Evolutionary conservation across 2,888 invertebrate species (phyloP).

Genomic region (Galerucella pusilla): DNA sequence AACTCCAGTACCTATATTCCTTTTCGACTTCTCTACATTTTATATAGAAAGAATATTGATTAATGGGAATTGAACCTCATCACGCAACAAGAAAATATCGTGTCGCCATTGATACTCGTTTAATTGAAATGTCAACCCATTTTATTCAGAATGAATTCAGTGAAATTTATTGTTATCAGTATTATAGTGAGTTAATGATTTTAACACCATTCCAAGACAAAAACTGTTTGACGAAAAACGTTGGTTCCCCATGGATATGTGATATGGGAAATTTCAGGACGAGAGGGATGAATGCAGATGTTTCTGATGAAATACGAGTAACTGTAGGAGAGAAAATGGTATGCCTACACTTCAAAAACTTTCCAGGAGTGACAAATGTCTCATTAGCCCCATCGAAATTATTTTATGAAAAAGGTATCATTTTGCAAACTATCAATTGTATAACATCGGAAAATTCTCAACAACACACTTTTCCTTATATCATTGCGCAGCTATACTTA

Average conservation of each 20-base stretch:
- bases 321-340: constrained; percentile 22
- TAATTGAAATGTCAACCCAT: not conserved
- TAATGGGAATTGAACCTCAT: not conserved
- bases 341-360: constrained; percentile 9
- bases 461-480: too few species aligned
- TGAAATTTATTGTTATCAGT: not conserved
- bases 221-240: not conserved
- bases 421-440: too few species aligned
- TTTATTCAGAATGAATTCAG: not conserved
- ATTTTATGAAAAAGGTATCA: not conserved
- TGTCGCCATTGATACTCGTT: not conserved
- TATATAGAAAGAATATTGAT: not conserved
- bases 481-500: too few species aligned
- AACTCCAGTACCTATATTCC: too few species aligned
- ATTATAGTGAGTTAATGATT: not conserved
- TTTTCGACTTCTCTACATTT: not conserved
- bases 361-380: not conserved
- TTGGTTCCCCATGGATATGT: not conserved
- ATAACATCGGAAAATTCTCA: too few species aligned
- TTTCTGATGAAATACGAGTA: constrained; percentile 21
- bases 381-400: not conserved
- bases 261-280: constrained; percentile 16
- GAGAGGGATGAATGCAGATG: constrained; percentile 22
- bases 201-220: not conserved
- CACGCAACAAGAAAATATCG: not conserved